Evolutionary conservation across 2,797 vertebrate genomes (phyloP).

Genomic region (Brachymystax lenok): DNA sequence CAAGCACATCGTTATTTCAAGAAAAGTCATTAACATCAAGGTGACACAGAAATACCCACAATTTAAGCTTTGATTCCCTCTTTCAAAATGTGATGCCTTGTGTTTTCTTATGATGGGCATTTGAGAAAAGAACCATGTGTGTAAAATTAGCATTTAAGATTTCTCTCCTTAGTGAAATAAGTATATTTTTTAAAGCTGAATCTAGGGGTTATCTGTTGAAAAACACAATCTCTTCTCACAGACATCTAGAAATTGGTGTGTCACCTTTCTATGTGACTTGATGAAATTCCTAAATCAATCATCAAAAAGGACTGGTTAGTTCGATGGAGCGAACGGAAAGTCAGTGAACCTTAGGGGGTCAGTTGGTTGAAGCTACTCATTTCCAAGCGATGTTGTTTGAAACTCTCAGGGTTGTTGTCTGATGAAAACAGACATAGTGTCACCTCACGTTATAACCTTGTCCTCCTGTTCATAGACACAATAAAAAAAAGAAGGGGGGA

Average conservation of each 20-base stretch:
- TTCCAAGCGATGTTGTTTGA: conserved; percentile 9
- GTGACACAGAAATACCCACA: neutral
- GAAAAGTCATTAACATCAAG: neutral
- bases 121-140: neutral
- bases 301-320: neutral
- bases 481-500: neutral
- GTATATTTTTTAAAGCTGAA: neutral
- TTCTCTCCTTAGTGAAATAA: neutral
- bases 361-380: neutral
- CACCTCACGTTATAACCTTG: neutral
- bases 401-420: conserved; percentile 5
- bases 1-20: neutral
- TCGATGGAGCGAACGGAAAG: neutral
- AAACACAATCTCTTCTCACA: conserved; percentile 3
- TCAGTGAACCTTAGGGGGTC: conserved; percentile 6
- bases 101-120: neutral
- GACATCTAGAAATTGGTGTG: neutral
- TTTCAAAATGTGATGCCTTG: neutral
- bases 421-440: conserved; percentile 16
- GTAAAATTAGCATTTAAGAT: neutral
- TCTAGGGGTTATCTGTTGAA: neutral
- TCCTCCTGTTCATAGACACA: neutral
- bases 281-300: conserved; percentile 11
- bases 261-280: conserved; percentile 6
- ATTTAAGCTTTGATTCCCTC: neutral